phyloP scores from a whole-genome alignment of 2,888 invertebrate species.

The Junonia oenone region DNA sequence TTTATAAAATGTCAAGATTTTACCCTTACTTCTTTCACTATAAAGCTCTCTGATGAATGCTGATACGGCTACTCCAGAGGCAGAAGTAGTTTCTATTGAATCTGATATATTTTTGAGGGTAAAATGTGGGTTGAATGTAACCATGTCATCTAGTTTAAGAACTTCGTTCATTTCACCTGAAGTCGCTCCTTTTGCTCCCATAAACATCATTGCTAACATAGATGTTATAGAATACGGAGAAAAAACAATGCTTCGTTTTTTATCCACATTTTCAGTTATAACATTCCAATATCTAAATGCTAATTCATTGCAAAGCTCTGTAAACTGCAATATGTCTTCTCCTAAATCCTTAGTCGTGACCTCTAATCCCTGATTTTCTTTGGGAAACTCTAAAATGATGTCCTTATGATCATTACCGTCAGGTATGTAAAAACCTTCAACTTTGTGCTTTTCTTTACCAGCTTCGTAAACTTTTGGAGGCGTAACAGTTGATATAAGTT shows the following conservation, averaged over 20 bases:
- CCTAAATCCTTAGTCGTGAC: constrained; percentile 85
- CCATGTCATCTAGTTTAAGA: constrained; percentile 90
- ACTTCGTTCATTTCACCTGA: constrained; percentile 95
- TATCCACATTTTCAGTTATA: constrained; percentile 84
- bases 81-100: constrained; percentile 83
- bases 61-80: constrained; percentile 87
- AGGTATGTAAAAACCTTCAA: constrained; percentile 42
- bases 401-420: constrained; percentile 53
- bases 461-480: constrained; percentile 68
- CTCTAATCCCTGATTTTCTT: constrained; percentile 84
- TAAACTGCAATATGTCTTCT: constrained; percentile 87
- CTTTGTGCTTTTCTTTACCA: constrained; percentile 57
- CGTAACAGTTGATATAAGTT: constrained; percentile 77
- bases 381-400: constrained; percentile 59
- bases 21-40: constrained; percentile 89
- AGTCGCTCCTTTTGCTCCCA: constrained; percentile 91
- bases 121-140: constrained; percentile 93
- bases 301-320: constrained; percentile 89
- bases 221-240: constrained; percentile 93
- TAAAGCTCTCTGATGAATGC: constrained; percentile 91
- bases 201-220: constrained; percentile 92
- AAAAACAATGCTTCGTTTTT: constrained; percentile 86
- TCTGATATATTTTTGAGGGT: constrained; percentile 92
- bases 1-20: constrained; percentile 91
- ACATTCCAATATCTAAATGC: constrained; percentile 91